Percentiles rank a stretch among this genome's conserved stretches.
Conservation (phyloP, 2,797 vertebrate genomes). For the Siniperca undulata region DNA sequence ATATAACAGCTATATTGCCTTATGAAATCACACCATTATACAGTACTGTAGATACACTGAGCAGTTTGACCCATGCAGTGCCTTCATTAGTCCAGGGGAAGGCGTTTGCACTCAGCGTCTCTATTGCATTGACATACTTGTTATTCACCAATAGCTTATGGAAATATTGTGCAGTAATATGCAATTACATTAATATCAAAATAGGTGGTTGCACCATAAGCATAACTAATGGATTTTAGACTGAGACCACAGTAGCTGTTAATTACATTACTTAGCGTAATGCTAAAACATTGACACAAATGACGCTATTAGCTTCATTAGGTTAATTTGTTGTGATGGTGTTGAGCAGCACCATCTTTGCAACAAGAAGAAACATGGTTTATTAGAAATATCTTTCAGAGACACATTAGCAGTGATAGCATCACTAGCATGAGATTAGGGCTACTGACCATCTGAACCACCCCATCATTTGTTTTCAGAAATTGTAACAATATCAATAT, state of each 20-base stretch:
- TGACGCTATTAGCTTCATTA: conserved; percentile 52
- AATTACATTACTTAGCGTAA: conserved; percentile 60
- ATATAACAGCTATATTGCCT: neutral
- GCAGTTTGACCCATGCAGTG: neutral
- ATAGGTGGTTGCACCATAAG: conserved; percentile 51
- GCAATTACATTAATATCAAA: conserved; percentile 55
- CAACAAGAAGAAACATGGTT: conserved; percentile 19
- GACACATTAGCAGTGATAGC: neutral
- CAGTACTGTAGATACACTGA: neutral
- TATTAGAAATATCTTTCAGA: conserved; percentile 27
- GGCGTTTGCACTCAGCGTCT: neutral
- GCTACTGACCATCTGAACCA: neutral
- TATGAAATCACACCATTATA: neutral
- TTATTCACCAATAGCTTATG: conserved; percentile 26
- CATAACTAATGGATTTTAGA: conserved; percentile 55
- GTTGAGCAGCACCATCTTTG: conserved; percentile 21
- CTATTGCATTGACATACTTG: neutral
- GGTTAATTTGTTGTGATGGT: conserved; percentile 41
- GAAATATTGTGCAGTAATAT: conserved; percentile 39
- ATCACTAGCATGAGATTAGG: neutral
- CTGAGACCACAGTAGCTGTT: conserved; percentile 49
- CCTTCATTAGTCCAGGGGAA: neutral
- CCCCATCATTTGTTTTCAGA: neutral
- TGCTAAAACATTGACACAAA: conserved; percentile 60
- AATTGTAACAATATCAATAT: neutral